A percentile compares a stretch with the other conserved stretches of the same genome.
These are phyloP conservation scores for Hemitrygon akajei DNA, from an alignment of 2,797 vertebrate species.

Conservation along the genomic window DNA sequence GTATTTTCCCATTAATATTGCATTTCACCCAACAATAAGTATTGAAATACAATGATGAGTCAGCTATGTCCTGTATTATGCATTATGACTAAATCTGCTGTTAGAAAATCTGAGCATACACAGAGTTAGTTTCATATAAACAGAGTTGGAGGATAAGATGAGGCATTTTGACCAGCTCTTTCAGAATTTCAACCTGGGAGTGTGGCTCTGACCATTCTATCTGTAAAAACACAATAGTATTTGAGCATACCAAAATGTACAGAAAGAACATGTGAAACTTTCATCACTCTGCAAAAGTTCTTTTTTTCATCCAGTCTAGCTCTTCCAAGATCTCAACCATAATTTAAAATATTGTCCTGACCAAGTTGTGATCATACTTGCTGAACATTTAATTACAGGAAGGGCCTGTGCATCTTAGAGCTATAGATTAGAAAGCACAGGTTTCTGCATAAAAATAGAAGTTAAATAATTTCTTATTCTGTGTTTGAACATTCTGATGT, in stretches of 20 bases:
- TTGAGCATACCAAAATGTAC: not conserved
- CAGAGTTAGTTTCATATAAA: not conserved
- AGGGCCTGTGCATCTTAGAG: not conserved
- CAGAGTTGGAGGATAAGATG: not conserved
- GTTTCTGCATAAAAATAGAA: not conserved
- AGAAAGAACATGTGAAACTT: not conserved
- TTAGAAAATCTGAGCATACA: not conserved
- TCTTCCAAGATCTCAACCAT: not conserved
- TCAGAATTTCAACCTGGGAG: not conserved
- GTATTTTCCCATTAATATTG: too few species aligned
- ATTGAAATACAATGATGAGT: not conserved
- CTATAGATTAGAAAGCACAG: not conserved
- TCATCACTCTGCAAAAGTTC: too few species aligned
- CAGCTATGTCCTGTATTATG: not conserved
- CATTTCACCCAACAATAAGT: too few species aligned
- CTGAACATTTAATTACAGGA: not conserved
- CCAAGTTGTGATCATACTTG: not conserved
- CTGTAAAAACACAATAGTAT: not conserved
- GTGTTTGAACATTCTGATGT: not conserved
- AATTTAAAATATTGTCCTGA: not conserved
- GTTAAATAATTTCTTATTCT: constrained; percentile 18
- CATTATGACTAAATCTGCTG: not conserved
- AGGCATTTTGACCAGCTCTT: not conserved
- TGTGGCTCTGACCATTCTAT: not conserved
- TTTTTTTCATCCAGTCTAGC: not conserved